These are phyloP conservation scores for Anagyrus pseudococci DNA, from an alignment of 2,888 invertebrate species.

Conservation along the genomic window DNA sequence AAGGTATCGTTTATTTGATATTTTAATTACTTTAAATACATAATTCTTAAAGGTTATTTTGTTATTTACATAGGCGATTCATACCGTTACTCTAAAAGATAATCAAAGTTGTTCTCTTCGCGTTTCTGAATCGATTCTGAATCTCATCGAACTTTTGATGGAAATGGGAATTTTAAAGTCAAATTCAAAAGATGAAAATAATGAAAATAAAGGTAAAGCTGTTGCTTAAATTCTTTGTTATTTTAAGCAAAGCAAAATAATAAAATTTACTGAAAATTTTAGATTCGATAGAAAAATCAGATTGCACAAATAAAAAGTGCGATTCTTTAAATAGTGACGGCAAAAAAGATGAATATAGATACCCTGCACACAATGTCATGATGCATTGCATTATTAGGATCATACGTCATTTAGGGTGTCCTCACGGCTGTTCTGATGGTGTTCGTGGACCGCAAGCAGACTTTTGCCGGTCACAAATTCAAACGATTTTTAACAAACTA, in stretches of 20 bases:
- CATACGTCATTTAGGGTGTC: constrained; percentile 90
- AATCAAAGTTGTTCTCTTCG: constrained; percentile 82
- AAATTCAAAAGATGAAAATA: constrained; percentile 36
- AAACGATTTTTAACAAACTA: constrained; percentile 77
- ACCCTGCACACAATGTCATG: constrained; percentile 73
- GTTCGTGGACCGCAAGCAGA: constrained; percentile 87
- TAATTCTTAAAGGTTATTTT: neutral
- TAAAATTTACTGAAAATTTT: neutral
- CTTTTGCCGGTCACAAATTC: constrained; percentile 86
- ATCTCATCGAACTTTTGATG: constrained; percentile 88
- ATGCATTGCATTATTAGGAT: constrained; percentile 78
- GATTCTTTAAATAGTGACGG: constrained; percentile 46
- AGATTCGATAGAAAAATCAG: constrained; percentile 43
- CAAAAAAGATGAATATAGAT: constrained; percentile 35
- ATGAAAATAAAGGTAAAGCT: constrained; percentile 28
- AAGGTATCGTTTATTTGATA: constrained; percentile 66
- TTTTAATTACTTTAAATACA: neutral
- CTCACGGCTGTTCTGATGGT: constrained; percentile 87
- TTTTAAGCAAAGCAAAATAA: neutral
- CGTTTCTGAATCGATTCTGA: constrained; percentile 80
- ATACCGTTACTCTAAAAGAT: constrained; percentile 85
- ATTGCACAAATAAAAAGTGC: constrained; percentile 45
- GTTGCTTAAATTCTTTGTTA: too few relatives aligned
- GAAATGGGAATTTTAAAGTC: constrained; percentile 83
- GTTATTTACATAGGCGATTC: constrained; percentile 72